Evolutionary conservation across 2,113 vertebrate species (phyloP).

Genomic region (Hippocampus guttulatus): DNA sequence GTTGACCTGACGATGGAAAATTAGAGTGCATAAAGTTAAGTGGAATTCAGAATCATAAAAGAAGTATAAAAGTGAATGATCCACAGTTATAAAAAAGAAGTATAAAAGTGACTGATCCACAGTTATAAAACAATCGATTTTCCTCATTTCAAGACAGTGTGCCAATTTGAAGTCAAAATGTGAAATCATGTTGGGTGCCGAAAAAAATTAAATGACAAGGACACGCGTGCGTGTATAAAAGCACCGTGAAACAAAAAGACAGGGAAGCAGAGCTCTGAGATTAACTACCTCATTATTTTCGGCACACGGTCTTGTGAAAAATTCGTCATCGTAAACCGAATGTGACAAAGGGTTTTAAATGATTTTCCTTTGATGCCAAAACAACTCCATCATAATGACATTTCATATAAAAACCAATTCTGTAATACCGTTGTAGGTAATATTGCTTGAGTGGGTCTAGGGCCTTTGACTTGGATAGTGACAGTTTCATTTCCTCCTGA

Average conservation of each 20-base stretch:
- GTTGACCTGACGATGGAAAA: too few species aligned
- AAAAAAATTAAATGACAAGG: background rate
- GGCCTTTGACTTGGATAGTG: background rate
- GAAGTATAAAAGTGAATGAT: too few species aligned
- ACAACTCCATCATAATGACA: background rate
- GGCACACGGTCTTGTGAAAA: background rate
- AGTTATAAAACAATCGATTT: too few species aligned
- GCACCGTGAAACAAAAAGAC: background rate
- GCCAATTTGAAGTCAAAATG: too few species aligned
- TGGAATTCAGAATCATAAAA: too few species aligned
- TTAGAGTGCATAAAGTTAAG: too few species aligned
- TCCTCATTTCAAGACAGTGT: too few species aligned
- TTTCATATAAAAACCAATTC: background rate
- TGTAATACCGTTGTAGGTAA: background rate
- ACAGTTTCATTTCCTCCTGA: background rate
- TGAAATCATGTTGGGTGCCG: too few species aligned
- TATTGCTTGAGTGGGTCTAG: background rate
- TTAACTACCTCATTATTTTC: conserved; percentile 1
- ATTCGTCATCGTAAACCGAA: background rate
- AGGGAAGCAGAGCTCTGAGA: background rate
- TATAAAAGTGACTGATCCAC: too few species aligned
- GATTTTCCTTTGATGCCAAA: background rate
- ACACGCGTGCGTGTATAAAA: background rate
- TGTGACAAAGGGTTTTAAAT: background rate
- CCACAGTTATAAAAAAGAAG: too few species aligned